phyloP scores from a whole-genome alignment of 2,113 vertebrate genomes.

The Callospermophilus lateralis region DNA sequence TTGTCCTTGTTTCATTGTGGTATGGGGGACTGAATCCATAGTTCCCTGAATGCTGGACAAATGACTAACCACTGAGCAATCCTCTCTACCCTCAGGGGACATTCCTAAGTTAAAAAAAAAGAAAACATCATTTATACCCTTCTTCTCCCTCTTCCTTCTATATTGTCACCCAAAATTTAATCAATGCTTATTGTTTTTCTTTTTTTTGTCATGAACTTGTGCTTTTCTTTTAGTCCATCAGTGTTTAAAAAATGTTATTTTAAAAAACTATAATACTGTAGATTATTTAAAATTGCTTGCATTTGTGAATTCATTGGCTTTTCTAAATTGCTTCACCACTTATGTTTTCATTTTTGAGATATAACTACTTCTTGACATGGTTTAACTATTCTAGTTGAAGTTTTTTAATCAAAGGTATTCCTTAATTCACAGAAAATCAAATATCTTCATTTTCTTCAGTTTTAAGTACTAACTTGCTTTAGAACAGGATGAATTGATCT shows the following conservation, averaged over 20 bases:
- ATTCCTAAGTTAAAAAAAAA: background rate
- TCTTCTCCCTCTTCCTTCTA: fast-evolving
- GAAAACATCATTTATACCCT: background rate
- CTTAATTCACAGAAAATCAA: background rate
- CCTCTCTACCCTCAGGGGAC: fast-evolving
- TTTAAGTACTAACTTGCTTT: background rate
- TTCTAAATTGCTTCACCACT: background rate
- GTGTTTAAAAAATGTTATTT: background rate
- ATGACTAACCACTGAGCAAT: background rate
- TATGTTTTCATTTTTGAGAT: background rate
- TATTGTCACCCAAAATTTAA: background rate
- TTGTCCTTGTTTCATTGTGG: background rate
- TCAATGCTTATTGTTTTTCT: background rate
- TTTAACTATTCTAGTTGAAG: background rate
- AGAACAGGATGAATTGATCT: background rate
- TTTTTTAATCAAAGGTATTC: background rate
- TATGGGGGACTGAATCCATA: background rate
- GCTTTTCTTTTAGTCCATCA: background rate
- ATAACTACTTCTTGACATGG: background rate
- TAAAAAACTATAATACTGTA: background rate
- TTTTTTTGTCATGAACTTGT: background rate
- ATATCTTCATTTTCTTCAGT: background rate
- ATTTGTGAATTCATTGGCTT: background rate
- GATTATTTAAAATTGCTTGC: background rate
- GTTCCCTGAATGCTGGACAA: too few relatives aligned